Evolutionary conservation across 2,888 invertebrate genomes (phyloP).

Genomic region (Smittia sp.): DNA sequence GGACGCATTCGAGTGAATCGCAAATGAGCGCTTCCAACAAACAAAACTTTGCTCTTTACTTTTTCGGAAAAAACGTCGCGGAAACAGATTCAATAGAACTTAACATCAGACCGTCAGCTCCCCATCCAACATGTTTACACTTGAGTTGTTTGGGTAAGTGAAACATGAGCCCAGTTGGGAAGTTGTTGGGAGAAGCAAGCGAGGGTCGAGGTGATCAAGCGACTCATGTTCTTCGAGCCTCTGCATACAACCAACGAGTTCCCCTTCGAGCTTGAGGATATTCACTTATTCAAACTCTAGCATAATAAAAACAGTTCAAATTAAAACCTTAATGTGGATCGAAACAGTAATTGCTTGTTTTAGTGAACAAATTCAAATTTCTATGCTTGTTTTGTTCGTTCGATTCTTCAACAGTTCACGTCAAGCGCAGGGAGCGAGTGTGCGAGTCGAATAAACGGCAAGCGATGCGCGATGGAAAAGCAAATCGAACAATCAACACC

Average conservation of each 20-base stretch:
- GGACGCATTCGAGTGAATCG: slow-evolving; percentile 26
- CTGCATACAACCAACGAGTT: too few species aligned
- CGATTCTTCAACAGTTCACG: slow-evolving; percentile 22
- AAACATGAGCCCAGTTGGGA: slow-evolving; percentile 5
- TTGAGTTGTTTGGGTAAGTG: slow-evolving; percentile 13
- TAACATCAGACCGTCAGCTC: slow-evolving; percentile 17
- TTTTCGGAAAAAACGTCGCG: slow-evolving; percentile 14
- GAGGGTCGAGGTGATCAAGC: too few species aligned
- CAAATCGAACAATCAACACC: slow-evolving; percentile 38
- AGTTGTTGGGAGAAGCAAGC: too few species aligned
- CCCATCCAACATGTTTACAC: not conserved
- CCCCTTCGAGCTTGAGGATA: slow-evolving; percentile 20
- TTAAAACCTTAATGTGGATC: slow-evolving; percentile 28
- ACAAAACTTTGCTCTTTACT: not conserved
- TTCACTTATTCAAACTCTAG: slow-evolving; percentile 36
- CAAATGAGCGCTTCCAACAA: slow-evolving; percentile 32
- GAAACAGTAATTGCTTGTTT: slow-evolving; percentile 36
- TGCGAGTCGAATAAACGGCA: slow-evolving; percentile 6
- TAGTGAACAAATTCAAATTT: slow-evolving; percentile 34
- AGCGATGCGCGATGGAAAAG: slow-evolving; percentile 4
- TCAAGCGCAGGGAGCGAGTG: slow-evolving; percentile 11
- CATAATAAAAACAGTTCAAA: slow-evolving; percentile 26
- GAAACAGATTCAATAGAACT: slow-evolving; percentile 27
- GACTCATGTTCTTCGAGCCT: too few species aligned
- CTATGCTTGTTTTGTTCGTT: slow-evolving; percentile 29